Conservation (phyloP, 2,888 invertebrate genomes). For the Sinodicranocentrus sp. region DNA sequence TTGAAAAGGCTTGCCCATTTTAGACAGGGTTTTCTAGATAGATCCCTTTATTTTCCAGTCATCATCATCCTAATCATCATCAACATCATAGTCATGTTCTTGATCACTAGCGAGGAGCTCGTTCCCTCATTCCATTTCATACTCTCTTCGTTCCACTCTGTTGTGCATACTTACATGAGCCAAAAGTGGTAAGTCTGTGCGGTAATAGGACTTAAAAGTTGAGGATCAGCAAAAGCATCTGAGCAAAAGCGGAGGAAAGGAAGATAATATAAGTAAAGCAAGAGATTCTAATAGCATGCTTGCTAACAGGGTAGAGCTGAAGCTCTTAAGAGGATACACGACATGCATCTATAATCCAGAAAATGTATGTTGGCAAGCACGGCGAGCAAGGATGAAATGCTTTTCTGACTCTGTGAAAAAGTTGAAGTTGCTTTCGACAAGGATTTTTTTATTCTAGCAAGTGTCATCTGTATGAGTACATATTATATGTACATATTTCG, state of each 20-base stretch:
- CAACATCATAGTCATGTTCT: slow-evolving; percentile 33
- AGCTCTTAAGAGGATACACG: slow-evolving; percentile 61
- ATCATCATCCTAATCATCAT: slow-evolving; percentile 27
- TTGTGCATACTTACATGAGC: slow-evolving; percentile 45
- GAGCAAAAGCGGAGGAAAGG: background rate
- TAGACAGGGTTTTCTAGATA: background rate
- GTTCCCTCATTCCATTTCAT: slow-evolving; percentile 39
- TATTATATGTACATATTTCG: background rate
- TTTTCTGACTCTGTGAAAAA: slow-evolving; percentile 34
- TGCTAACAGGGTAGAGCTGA: slow-evolving; percentile 47
- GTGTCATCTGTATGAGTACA: no score
- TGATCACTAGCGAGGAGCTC: slow-evolving; percentile 32
- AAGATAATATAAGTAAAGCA: background rate
- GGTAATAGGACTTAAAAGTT: slow-evolving; percentile 59
- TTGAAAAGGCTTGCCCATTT: slow-evolving; percentile 11
- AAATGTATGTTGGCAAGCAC: slow-evolving; percentile 57
- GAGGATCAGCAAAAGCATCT: slow-evolving; percentile 38
- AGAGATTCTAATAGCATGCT: slow-evolving; percentile 39
- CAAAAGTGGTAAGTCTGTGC: slow-evolving; percentile 28
- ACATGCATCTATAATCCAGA: slow-evolving; percentile 69
- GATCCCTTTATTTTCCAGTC: slow-evolving; percentile 24
- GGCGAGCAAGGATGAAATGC: slow-evolving; percentile 21
- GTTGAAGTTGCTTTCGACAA: slow-evolving; percentile 53
- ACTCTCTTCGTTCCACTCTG: slow-evolving; percentile 61
- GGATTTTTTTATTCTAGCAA: slow-evolving; percentile 21